Evolutionary conservation across 2,113 vertebrate genomes (phyloP).

Genomic region (Gobius niger): DNA sequence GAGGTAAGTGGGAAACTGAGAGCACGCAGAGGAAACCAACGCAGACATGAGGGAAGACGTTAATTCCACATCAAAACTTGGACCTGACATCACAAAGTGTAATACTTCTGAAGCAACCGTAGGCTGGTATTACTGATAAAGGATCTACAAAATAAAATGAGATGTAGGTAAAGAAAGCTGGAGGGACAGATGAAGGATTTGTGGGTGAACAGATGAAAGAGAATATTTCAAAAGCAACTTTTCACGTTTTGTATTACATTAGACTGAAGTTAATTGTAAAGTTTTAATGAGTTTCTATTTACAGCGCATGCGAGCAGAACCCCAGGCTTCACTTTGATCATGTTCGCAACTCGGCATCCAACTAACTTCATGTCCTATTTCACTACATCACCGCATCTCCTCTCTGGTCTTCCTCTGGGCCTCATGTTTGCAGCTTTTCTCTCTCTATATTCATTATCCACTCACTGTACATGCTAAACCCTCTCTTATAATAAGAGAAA

Average conservation of each 20-base stretch:
- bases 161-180: background rate
- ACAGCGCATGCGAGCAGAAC: background rate
- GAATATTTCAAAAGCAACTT: background rate
- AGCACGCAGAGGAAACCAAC: too few species aligned
- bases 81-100: too few species aligned
- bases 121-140: background rate
- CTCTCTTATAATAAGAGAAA: too few species aligned
- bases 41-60: too few species aligned
- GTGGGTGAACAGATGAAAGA: background rate
- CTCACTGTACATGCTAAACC: too few species aligned
- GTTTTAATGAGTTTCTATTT: constrained; percentile 3
- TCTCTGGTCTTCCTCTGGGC: background rate
- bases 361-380: background rate
- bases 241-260: background rate
- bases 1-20: too few species aligned
- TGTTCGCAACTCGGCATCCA: background rate
- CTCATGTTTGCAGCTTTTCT: too few species aligned
- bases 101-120: too few species aligned
- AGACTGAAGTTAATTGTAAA: background rate
- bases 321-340: background rate
- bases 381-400: background rate
- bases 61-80: too few species aligned
- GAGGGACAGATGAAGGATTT: background rate
- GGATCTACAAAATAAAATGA: background rate
- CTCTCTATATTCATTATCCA: too few species aligned